phyloP scores from a whole-genome alignment of 2,888 invertebrate genomes.

The Thymelicus sylvestris region DNA sequence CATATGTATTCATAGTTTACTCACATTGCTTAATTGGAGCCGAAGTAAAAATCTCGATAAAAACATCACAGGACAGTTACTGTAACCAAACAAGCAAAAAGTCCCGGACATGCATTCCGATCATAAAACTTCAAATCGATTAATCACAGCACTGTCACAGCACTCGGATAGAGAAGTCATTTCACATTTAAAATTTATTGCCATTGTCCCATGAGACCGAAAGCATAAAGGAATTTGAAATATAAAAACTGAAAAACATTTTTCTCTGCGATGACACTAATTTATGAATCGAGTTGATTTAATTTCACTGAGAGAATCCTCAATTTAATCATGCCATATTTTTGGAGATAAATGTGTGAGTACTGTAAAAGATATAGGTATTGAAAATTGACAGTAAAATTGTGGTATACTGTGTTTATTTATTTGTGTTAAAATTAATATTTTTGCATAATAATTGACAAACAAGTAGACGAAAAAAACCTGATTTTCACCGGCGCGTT shows the following conservation, averaged over 20 bases:
- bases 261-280: background rate
- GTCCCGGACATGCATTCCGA: constrained; percentile 20
- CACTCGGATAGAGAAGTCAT: constrained; percentile 20
- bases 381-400: too few relatives aligned
- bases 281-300: background rate
- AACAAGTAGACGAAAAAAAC: too few relatives aligned
- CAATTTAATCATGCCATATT: too few relatives aligned
- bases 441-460: too few relatives aligned
- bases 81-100: constrained; percentile 12
- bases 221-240: constrained; percentile 12
- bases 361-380: too few relatives aligned
- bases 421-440: too few relatives aligned
- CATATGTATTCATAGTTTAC: too few relatives aligned
- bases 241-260: constrained; percentile 5
- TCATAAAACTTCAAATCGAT: constrained; percentile 36
- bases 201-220: constrained; percentile 9
- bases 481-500: too few relatives aligned
- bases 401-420: too few relatives aligned
- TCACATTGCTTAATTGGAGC: background rate
- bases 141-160: constrained; percentile 33
- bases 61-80: constrained; percentile 1
- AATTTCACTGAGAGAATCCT: background rate
- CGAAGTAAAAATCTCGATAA: constrained; percentile 21
- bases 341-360: too few relatives aligned
- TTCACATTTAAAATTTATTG: constrained; percentile 34